Conservation (phyloP, 35 echinoderm and acorn worm species). For the Apostichopus japonicus region DNA sequence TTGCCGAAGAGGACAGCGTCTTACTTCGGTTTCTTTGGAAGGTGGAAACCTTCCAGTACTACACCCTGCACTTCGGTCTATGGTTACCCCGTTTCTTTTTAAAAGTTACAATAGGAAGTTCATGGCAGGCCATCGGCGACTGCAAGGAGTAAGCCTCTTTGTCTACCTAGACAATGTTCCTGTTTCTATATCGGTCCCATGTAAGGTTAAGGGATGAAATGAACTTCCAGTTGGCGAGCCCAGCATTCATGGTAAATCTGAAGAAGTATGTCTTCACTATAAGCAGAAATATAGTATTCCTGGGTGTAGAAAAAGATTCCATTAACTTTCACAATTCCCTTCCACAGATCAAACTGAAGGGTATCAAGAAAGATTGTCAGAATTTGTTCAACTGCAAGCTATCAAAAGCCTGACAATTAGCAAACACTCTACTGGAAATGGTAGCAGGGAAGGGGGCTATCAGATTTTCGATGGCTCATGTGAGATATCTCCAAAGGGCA, state of each 20-base stretch:
- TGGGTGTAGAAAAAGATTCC: too few species aligned
- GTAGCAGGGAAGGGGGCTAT: neutral
- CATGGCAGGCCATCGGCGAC: too few species aligned
- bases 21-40: slow-evolving; percentile 35
- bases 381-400: neutral
- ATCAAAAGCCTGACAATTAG: neutral
- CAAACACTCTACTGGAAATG: slow-evolving; percentile 7
- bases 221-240: slow-evolving; percentile 4
- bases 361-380: neutral
- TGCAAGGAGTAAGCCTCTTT: too few species aligned
- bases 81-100: slow-evolving; percentile 13
- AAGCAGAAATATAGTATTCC: neutral
- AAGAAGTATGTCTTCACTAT: slow-evolving; percentile 36
- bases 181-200: too few species aligned
- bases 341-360: too few species aligned
- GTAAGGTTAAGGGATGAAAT: too few species aligned
- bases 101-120: neutral
- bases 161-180: too few species aligned
- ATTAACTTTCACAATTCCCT: too few species aligned
- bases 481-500: slow-evolving; percentile 26
- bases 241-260: neutral
- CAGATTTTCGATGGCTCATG: slow-evolving; percentile 25
- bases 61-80: slow-evolving; percentile 13
- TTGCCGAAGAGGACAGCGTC: slow-evolving; percentile 9
- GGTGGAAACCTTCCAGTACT: slow-evolving; percentile 2